phyloP scores from a whole-genome alignment of 2,113 vertebrate species.

The Grammomys surdaster region DNA sequence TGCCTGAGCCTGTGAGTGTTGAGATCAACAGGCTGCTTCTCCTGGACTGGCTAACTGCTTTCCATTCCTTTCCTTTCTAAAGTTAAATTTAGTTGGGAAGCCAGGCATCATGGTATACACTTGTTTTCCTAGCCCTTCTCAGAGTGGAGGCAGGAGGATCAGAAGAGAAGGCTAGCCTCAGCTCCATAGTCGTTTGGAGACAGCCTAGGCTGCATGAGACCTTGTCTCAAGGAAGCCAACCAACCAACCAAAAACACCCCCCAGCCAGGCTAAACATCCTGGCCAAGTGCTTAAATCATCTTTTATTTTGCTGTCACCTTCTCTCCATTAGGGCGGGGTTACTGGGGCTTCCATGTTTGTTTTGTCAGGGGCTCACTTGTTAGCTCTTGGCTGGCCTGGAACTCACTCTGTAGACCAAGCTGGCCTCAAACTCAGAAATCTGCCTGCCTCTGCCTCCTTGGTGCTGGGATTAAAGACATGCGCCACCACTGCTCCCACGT shows the following conservation, averaged over 20 bases:
- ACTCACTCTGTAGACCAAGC: not conserved
- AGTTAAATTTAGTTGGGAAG: not conserved
- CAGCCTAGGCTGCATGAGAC: not conserved
- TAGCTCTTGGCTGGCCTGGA: not conserved
- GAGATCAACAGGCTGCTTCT: not conserved
- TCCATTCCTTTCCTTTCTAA: conserved; percentile 9
- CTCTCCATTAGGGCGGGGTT: not conserved
- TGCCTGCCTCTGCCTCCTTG: not conserved
- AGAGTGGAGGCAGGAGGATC: not conserved
- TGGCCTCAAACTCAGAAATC: not conserved
- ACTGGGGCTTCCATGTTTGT: not conserved
- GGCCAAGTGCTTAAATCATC: not conserved
- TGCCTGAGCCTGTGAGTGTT: not conserved
- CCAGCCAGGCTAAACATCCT: not conserved
- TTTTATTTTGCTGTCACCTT: not conserved
- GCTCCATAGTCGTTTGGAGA: not conserved
- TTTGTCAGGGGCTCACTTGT: not conserved
- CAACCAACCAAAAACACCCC: not conserved
- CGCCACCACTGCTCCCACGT: not conserved
- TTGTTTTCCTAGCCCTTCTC: not conserved
- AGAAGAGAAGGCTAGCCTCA: not conserved
- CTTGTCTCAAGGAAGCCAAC: not conserved
- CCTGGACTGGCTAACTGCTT: not conserved
- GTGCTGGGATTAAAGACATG: not conserved
- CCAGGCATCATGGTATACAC: no score